phyloP scores from a whole-genome alignment of 2,797 vertebrate genomes.

The Eurystomus glaucurus region DNA sequence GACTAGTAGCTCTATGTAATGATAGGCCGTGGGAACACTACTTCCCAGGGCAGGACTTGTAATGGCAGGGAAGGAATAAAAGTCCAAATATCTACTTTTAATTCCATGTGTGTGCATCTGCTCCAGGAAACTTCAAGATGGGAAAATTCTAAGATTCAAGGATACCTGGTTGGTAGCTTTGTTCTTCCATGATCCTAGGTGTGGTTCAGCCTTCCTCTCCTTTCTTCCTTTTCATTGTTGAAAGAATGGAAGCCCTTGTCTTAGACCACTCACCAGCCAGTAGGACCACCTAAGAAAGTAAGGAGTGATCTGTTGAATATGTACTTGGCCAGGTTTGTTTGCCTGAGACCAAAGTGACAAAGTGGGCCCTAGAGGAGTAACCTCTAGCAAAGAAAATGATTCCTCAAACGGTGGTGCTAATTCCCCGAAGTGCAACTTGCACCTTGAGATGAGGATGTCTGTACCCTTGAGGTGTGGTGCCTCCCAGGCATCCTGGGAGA shows the following conservation, averaged over 20 bases:
- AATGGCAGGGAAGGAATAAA: not conserved
- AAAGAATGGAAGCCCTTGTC: not conserved
- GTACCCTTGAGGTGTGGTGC: fast-evolving
- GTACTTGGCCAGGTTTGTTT: not conserved
- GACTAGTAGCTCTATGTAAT: not conserved
- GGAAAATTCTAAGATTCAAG: not conserved
- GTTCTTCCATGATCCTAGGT: not conserved
- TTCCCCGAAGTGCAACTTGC: not conserved
- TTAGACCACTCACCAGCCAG: not conserved
- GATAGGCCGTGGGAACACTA: not conserved
- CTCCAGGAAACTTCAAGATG: not conserved
- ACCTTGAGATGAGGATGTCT: fast-evolving
- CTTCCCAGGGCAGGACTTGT: not conserved
- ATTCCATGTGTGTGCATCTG: not conserved
- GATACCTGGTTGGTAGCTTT: not conserved
- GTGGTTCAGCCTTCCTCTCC: not conserved
- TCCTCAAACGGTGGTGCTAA: not conserved
- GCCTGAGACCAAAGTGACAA: not conserved
- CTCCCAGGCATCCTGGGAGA: not conserved
- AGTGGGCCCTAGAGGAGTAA: not conserved
- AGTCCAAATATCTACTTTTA: not conserved
- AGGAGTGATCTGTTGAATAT: not conserved
- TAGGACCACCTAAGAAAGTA: not conserved
- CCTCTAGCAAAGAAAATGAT: not conserved
- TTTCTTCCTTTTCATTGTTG: not conserved